phyloP scores from a whole-genome alignment of 2,797 vertebrate genomes.

The Vultur gryphus region DNA sequence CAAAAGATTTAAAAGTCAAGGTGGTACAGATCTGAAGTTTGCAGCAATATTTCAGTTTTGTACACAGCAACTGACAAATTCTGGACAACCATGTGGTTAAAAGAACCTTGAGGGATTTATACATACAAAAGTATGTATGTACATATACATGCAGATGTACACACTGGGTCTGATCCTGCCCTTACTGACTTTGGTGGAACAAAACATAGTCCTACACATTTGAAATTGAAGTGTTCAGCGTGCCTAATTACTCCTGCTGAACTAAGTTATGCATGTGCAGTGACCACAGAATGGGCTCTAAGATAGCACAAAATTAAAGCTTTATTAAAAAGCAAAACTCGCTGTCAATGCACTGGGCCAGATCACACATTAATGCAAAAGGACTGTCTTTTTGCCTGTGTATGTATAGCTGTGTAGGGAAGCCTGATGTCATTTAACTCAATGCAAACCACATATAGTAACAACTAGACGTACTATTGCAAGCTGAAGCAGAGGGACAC shows the following conservation, averaged over 20 bases:
- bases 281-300: background rate
- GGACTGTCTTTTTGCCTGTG: background rate
- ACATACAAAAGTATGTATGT: background rate
- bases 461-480: background rate
- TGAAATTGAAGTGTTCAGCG: background rate
- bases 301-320: background rate
- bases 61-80: background rate
- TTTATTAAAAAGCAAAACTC: background rate
- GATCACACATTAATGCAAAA: background rate
- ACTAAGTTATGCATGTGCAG: background rate
- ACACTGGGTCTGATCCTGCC: background rate
- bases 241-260: background rate
- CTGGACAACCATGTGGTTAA: background rate
- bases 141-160: background rate
- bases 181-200: background rate
- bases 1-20: background rate
- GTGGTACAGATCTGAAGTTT: background rate
- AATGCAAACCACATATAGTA: background rate
- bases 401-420: background rate
- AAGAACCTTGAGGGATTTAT: background rate
- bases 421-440: background rate
- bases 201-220: background rate
- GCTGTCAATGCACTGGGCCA: background rate
- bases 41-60: background rate
- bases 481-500: background rate